A percentile compares a stretch with the other conserved stretches of the same genome.
These are phyloP conservation scores for Oncorhynchus mykiss DNA, from an alignment of 2,113 vertebrate species.

Conservation along the genomic window DNA sequence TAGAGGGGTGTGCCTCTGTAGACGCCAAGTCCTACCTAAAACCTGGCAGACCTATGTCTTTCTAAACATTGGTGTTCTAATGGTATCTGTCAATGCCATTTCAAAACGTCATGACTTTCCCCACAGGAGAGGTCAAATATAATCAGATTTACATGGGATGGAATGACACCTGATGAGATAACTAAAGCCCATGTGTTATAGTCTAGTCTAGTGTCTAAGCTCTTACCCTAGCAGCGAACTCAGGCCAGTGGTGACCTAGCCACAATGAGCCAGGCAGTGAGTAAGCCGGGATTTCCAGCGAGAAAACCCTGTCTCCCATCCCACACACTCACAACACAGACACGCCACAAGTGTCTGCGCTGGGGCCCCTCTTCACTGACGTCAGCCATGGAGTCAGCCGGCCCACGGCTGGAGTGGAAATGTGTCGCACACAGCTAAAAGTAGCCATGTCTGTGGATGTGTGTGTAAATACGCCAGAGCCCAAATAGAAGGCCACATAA, in stretches of 20 bases:
- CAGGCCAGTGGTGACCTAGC: conserved; percentile 29
- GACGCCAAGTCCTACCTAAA: background rate
- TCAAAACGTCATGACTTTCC: too few relatives aligned
- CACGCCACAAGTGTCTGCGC: conserved; percentile 23
- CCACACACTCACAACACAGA: conserved; percentile 19
- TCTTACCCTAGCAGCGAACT: background rate
- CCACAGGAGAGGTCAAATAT: too few relatives aligned
- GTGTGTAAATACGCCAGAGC: conserved; percentile 10
- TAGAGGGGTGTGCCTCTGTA: background rate
- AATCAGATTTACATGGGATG: too few relatives aligned
- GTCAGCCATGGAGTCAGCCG: conserved; percentile 7
- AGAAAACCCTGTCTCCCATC: conserved; percentile 40
- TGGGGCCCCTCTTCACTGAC: conserved; percentile 22
- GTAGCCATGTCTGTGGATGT: conserved; percentile 9
- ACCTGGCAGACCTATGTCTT: too few relatives aligned
- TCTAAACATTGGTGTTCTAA: too few relatives aligned
- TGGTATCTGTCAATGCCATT: too few relatives aligned
- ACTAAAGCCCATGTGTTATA: too few relatives aligned
- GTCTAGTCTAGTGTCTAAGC: background rate
- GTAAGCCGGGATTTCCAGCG: conserved; percentile 38
- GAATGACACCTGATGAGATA: too few relatives aligned
- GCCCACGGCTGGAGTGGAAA: conserved; percentile 24
- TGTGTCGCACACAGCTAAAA: conserved; percentile 30
- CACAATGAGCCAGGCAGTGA: conserved; percentile 27
- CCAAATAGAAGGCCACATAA: conserved; percentile 21